These are phyloP conservation scores for Muricea muricata DNA, from an alignment of 92 coral and sea anemone genomes.

Conservation along the genomic window DNA sequence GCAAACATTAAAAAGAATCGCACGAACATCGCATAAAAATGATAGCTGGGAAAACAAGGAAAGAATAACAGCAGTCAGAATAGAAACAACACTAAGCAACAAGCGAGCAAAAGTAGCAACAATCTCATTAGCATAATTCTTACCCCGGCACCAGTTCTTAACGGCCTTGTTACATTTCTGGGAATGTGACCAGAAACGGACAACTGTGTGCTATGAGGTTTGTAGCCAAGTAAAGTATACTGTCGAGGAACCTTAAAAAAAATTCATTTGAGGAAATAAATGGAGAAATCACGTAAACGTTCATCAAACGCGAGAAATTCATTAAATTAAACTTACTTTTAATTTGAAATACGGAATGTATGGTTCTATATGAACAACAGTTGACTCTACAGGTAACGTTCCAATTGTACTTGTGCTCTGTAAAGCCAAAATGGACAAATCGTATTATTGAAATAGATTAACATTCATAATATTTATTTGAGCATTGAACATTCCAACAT, in stretches of 20 bases:
- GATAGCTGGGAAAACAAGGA: too few species aligned
- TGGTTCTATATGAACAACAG: conserved; percentile 81
- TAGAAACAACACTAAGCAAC: too few species aligned
- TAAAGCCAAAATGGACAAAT: neutral
- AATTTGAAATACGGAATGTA: conserved; percentile 82
- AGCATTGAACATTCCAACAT: too few species aligned
- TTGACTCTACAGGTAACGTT: conserved; percentile 75
- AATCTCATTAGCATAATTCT: too few species aligned
- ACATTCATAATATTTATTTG: too few species aligned
- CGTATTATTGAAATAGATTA: too few species aligned
- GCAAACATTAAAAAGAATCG: neutral
- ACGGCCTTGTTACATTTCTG: conserved; percentile 77
- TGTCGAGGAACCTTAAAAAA: conserved; percentile 85
- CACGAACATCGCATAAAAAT: too few species aligned
- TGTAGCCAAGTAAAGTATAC: conserved; percentile 81
- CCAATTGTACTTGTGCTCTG: conserved; percentile 91
- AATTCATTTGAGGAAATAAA: too few species aligned
- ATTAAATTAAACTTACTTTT: conserved; percentile 64
- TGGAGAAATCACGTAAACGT: too few species aligned
- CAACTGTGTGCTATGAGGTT: conserved; percentile 75
- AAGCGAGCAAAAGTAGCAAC: too few species aligned
- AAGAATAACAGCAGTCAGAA: too few species aligned
- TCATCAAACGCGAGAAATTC: too few species aligned
- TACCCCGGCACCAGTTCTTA: conserved; percentile 97
- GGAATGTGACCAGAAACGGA: conserved; percentile 90